Evolutionary conservation across 2,888 invertebrate species (phyloP).

Genomic region (Perizoma flavofasciatum): DNA sequence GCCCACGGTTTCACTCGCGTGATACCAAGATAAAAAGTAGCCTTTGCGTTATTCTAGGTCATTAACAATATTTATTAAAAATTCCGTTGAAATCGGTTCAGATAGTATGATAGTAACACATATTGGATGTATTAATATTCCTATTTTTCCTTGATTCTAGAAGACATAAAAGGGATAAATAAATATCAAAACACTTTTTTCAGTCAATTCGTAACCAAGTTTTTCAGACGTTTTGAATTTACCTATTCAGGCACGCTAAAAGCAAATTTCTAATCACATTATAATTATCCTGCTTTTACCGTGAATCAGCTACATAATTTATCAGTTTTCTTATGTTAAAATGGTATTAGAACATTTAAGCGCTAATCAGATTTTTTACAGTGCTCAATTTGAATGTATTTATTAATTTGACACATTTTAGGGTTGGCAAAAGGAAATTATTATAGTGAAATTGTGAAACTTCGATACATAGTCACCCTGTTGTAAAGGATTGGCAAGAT

Average conservation of each 20-base stretch:
- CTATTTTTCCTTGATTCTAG: no score
- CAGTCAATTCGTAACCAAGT: slow-evolving; percentile 20
- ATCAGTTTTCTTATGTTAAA: slow-evolving; percentile 29
- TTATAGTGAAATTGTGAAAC: slow-evolving; percentile 21
- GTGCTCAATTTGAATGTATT: slow-evolving; percentile 40
- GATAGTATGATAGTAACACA: no score
- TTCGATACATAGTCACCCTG: slow-evolving; percentile 20
- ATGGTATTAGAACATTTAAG: slow-evolving; percentile 23
- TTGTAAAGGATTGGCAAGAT: slow-evolving; percentile 41
- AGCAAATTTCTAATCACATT: slow-evolving; percentile 37
- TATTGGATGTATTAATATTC: no score
- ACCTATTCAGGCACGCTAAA: slow-evolving; percentile 36
- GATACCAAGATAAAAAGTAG: no score
- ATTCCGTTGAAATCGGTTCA: no score
- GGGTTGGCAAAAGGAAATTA: slow-evolving; percentile 54
- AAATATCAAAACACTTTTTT: slow-evolving; percentile 2
- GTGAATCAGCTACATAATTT: slow-evolving; percentile 23
- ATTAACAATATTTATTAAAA: no score
- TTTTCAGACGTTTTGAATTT: slow-evolving; percentile 23
- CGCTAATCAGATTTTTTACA: slow-evolving; percentile 23
- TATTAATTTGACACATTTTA: slow-evolving; percentile 65
- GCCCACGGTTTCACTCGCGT: no score
- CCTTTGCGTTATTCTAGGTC: no score
- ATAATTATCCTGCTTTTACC: slow-evolving; percentile 33
- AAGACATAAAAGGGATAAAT: no score